Percentiles rank a stretch among this genome's conserved stretches.
These are phyloP conservation scores for Galeopsomyia nigrocyanea DNA, from an alignment of 2,888 invertebrate genomes.

Conservation along the genomic window DNA sequence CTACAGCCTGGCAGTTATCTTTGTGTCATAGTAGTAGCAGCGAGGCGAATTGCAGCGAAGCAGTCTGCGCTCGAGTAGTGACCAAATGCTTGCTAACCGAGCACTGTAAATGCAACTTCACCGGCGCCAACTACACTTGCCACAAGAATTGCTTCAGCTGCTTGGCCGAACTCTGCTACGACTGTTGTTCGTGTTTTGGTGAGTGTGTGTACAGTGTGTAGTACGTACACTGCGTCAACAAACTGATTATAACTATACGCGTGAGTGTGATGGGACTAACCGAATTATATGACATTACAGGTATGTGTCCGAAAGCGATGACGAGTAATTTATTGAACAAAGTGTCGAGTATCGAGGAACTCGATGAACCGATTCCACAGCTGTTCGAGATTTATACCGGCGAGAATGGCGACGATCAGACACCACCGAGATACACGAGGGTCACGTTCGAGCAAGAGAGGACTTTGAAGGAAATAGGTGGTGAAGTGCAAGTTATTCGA, in stretches of 20 bases:
- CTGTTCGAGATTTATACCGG: constrained; percentile 84
- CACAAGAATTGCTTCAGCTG: constrained; percentile 92
- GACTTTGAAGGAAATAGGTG: not conserved
- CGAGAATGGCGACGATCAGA: constrained; percentile 78
- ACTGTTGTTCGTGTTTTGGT: constrained; percentile 97
- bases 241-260: not conserved
- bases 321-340: constrained; percentile 76
- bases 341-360: constrained; percentile 86
- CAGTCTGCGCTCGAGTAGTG: constrained; percentile 91
- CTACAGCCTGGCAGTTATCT: no score
- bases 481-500: constrained; percentile 2
- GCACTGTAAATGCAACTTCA: constrained; percentile 91
- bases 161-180: constrained; percentile 85
- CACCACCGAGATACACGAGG: constrained; percentile 82
- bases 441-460: constrained; percentile 4
- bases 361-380: constrained; percentile 82
- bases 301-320: constrained; percentile 87
- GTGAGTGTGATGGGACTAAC: no score
- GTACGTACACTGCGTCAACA: no score
- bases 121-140: constrained; percentile 80
- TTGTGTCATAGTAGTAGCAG: no score
- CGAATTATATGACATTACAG: constrained; percentile 69
- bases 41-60: constrained; percentile 80
- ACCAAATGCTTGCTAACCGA: constrained; percentile 94
- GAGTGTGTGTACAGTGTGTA: constrained; percentile 67